phyloP scores from a whole-genome alignment of 2,797 vertebrate genomes.

The Trachops cirrhosus region DNA sequence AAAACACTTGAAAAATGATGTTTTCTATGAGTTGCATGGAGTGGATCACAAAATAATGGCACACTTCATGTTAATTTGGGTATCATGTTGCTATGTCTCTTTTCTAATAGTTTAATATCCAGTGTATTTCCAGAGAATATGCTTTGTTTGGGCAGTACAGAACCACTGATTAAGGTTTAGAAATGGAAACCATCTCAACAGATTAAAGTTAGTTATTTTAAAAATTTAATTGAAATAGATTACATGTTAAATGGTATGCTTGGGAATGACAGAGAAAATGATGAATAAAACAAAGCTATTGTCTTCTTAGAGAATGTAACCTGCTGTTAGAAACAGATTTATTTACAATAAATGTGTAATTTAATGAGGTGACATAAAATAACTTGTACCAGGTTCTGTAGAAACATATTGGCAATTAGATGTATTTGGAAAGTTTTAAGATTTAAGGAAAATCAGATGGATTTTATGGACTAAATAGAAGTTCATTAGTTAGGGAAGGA shows the following conservation, averaged over 20 bases:
- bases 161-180: not conserved
- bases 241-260: not conserved
- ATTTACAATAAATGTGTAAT: not conserved
- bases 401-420: not conserved
- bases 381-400: not conserved
- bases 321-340: not conserved
- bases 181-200: not conserved
- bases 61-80: not conserved
- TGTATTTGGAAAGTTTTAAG: not conserved
- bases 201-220: not conserved
- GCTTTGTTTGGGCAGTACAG: not conserved
- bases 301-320: not conserved
- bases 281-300: not conserved
- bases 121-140: not conserved
- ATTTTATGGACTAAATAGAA: not conserved
- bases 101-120: not conserved
- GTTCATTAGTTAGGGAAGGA: not conserved
- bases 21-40: not conserved
- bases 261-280: not conserved
- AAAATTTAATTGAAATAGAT: not conserved
- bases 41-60: not conserved
- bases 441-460: not conserved
- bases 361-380: not conserved
- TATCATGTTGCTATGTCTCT: not conserved
- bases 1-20: slow-evolving; percentile 22